Evolutionary conservation across 2,888 invertebrate species (phyloP), one percentile per base, ranked within the genome.

Genomic region (Glyphotaelius pellucidus): DNA sequence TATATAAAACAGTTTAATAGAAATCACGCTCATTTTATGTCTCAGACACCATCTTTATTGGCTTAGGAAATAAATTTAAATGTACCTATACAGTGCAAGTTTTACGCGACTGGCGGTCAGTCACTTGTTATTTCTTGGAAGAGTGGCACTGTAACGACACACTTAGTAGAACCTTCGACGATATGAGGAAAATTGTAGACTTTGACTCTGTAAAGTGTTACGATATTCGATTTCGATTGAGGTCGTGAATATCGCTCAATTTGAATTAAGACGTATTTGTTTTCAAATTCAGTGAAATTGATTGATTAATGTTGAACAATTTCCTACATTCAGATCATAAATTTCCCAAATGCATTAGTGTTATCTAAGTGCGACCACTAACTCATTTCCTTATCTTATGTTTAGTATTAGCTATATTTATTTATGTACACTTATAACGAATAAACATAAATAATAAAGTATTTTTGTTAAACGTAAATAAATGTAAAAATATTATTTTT

Each of bases 241-340:
- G 86, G 86, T 86, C 47, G 35, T 85, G 35, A 85, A 85, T 38
- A 42, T 85, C 42, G 7, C n/a, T 85, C 38, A 85, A 38, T 85
- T 85, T 47, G 38, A 47, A 19, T 47, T 85, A 19, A 85, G 42
- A 85, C 35, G 32, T 83, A 83, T 35, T 35, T 15, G 19, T 11
- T 83, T 83, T 35, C 11, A 83, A 83, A 83, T 83, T 32, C 19
- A 15, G n/a, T 80, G 80, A n/a, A 80, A 80, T 30, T 30, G 14
- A 80, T 80, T 80, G 80, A 80, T n/a, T 31, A 80, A 30, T n/a
- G 9, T 80, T 19, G 15, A 19, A 0, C 15, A 19, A 19, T 52
- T 52, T 52, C 52, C 52, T 52, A 19, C 52, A 19, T 19, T 19
- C 14, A 52, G 52, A 19, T 52, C 52, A 52, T 52, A 52, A 52